Percentiles rank a stretch among this genome's conserved stretches.
phyloP scores from a whole-genome alignment of 2,113 vertebrate genomes.

The Noctilio leporinus region DNA sequence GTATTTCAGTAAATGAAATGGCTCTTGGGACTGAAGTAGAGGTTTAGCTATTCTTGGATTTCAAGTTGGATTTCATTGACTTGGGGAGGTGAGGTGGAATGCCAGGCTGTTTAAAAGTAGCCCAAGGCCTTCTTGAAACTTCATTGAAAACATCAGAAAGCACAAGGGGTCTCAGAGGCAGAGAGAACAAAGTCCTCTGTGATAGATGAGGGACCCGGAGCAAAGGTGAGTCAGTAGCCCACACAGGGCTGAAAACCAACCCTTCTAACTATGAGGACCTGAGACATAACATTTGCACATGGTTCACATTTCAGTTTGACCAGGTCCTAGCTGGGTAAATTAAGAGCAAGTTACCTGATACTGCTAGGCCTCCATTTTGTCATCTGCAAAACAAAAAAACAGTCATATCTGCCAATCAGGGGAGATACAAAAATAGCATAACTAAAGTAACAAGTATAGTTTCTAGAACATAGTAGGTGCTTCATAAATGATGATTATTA shows the following conservation, averaged over 20 bases:
- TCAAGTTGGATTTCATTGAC: conserved; percentile 65
- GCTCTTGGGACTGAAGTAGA: conserved; percentile 69
- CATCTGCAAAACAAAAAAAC: not conserved
- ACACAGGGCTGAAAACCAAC: not conserved
- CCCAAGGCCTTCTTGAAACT: conserved; percentile 55
- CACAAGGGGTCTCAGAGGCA: not conserved
- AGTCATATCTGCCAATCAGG: not conserved
- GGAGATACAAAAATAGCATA: not conserved
- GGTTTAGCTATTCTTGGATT: conserved; percentile 72
- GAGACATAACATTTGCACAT: not conserved
- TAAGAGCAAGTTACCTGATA: not conserved
- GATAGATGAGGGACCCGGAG: not conserved
- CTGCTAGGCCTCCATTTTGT: not conserved
- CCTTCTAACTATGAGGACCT: not conserved
- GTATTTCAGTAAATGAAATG: conserved; percentile 72
- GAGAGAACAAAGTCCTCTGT: not conserved
- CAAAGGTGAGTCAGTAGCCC: not conserved
- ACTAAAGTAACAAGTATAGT: not conserved
- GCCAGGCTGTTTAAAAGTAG: conserved; percentile 61
- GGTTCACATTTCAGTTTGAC: not conserved
- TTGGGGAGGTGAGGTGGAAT: conserved; percentile 11
- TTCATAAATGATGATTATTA: not conserved
- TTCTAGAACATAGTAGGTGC: conserved; percentile 10
- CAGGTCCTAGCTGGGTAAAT: not conserved
- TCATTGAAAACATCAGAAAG: conserved; percentile 26